These are phyloP conservation scores for Apaloderma vittatum DNA, from an alignment of 2,113 vertebrate species.

Conservation along the genomic window DNA sequence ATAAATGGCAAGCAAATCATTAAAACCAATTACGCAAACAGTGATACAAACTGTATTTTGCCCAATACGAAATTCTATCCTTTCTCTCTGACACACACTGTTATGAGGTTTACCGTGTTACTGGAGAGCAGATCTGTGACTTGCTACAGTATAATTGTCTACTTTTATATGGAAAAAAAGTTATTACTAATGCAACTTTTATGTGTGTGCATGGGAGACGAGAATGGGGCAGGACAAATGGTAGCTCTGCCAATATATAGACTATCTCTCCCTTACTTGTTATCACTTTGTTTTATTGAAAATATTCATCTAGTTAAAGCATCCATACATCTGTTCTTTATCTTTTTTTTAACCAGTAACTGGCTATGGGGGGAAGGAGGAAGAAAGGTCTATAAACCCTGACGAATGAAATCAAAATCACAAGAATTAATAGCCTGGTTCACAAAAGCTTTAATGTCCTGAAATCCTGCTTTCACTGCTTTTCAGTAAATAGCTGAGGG, in stretches of 20 bases:
- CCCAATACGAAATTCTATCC: not conserved
- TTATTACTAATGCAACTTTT: not conserved
- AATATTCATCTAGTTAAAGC: not conserved
- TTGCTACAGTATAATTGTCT: not conserved
- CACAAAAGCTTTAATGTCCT: not conserved
- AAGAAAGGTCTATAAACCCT: not conserved
- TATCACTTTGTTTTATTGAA: not conserved
- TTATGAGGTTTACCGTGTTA: not conserved
- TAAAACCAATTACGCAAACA: constrained; percentile 19
- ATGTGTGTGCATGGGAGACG: not conserved
- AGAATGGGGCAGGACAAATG: not conserved
- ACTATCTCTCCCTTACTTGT: not conserved
- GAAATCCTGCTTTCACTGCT: not conserved
- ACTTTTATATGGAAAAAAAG: not conserved
- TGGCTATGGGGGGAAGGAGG: not conserved
- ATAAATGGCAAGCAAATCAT: constrained; percentile 1
- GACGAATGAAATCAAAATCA: constrained; percentile 28
- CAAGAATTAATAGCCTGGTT: constrained; percentile 23
- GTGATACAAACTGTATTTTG: not conserved
- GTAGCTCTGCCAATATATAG: not conserved
- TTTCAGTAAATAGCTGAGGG: constrained; percentile 54
- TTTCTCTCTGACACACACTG: not conserved
- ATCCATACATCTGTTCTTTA: not conserved
- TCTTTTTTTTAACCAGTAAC: not conserved
- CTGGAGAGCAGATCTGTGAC: not conserved